Percentiles rank a stretch among this genome's conserved stretches.
These are phyloP conservation scores for Myzus persicae DNA, from an alignment of 1,140 invertebrate genomes.

Conservation along the genomic window DNA sequence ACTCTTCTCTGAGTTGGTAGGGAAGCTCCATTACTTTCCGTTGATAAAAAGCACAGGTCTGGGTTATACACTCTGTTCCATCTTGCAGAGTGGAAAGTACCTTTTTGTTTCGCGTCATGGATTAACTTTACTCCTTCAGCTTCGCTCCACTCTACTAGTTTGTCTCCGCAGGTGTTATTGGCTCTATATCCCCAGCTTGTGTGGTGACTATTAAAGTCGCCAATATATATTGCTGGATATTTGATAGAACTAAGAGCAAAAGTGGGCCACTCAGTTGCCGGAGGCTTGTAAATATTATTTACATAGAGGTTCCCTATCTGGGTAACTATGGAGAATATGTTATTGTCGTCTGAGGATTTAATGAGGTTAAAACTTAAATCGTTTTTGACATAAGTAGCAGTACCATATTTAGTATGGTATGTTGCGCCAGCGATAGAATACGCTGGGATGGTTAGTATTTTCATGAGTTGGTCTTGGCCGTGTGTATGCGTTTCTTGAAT, in stretches of 20 bases:
- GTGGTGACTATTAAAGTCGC: constrained; percentile 57
- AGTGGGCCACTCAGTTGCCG: neutral
- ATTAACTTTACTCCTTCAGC: constrained; percentile 62
- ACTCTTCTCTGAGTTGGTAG: constrained; percentile 36
- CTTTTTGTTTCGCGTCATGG: constrained; percentile 56
- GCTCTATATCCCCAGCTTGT: constrained; percentile 48
- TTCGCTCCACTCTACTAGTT: constrained; percentile 50
- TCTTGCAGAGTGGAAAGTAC: constrained; percentile 52
- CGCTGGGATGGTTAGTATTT: constrained; percentile 26
- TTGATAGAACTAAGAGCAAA: neutral
- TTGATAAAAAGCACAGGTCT: constrained; percentile 56
- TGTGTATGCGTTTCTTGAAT: constrained; percentile 25
- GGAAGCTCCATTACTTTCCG: constrained; percentile 22
- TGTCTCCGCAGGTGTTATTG: constrained; percentile 12
- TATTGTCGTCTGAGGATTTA: constrained; percentile 60
- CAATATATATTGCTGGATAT: constrained; percentile 50
- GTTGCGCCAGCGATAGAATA: constrained; percentile 43
- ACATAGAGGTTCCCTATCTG: constrained; percentile 3
- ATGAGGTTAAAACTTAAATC: no score
- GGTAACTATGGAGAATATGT: constrained; percentile 6
- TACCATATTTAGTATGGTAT: constrained; percentile 9
- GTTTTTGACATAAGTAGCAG: no score
- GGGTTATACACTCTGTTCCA: constrained; percentile 55
- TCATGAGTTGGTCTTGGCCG: constrained; percentile 17
- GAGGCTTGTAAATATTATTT: constrained; percentile 59